Base-by-base conservation (phyloP, 2,888 invertebrate species). In the Chrysolina haemoptera region DNA sequence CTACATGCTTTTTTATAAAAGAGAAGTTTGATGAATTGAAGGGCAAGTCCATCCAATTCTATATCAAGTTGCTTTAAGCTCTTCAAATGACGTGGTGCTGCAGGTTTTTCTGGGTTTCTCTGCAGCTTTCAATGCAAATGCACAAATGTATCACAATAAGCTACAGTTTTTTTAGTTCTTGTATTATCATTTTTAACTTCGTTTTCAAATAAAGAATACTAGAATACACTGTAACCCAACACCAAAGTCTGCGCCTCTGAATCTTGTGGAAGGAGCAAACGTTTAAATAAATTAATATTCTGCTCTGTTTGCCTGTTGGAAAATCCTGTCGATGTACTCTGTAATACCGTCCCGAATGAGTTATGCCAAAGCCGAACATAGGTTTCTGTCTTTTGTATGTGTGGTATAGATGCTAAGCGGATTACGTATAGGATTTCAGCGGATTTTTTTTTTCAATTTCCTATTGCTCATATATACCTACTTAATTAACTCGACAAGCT, bases 361-460 rank as follows among this genome's bases (percentile, higher is more conserved):
- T 62, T 71, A 67, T 71, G 65, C 48, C 40, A 73, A 73, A 73
- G 68, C 73, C 64, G 18, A 55, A 68, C 64, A 62, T 55, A 64
- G 64, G 62, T 68, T 68, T 68, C 64, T 55, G 53, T 68, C 73
- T 74, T 67, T 72, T 75, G 78, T 80, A 80, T 78, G 81, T 81
- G 79, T 81, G 78, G 79, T 78, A 66, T 27, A 81, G 81, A 80
- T 80, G 78, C 76, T 83, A 83, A 83, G 83, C 78, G 81, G 83
- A 83, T 83, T 81, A 79, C 73, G 74, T 74, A 71, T 72, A 77
- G 81, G 83, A 81, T 82, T 82, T 81, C 76, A 70, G 65, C 80
- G 81, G 82, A 81, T 82, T 82, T 80, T 83, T 81, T n/a, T 83
- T 81, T 80, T 76, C 80, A 80, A 81, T 81, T 83, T 78, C 80